phyloP scores from a whole-genome alignment of 2,888 invertebrate genomes.

The Pristionchus maxplancki region DNA sequence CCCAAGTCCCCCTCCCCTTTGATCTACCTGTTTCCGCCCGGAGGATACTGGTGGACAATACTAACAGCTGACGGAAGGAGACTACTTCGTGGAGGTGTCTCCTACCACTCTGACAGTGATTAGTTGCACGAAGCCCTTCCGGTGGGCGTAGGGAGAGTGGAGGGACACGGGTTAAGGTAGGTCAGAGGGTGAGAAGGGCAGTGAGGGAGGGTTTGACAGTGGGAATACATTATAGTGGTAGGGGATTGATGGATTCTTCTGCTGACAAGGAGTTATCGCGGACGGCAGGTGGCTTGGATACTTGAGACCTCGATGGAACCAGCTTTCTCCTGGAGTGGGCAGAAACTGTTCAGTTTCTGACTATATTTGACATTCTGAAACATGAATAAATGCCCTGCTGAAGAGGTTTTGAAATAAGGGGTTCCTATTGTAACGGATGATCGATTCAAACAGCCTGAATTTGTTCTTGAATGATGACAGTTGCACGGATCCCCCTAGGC shows the following conservation, averaged over 20 bases:
- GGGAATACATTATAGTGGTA: background rate
- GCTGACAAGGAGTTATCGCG: background rate
- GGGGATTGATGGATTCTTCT: background rate
- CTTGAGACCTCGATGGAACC: background rate
- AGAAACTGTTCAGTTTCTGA: no score
- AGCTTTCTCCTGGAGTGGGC: background rate
- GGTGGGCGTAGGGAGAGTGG: background rate
- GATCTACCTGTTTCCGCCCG: background rate
- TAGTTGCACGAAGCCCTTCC: background rate
- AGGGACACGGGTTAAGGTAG: constrained; percentile 3
- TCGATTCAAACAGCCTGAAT: background rate
- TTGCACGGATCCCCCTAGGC: background rate
- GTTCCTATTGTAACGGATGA: no score
- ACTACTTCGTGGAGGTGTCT: background rate
- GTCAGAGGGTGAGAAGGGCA: background rate
- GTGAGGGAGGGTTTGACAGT: constrained; percentile 16
- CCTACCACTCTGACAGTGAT: constrained; percentile 23
- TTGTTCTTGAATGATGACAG: background rate
- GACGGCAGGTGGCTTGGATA: background rate
- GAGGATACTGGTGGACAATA: background rate
- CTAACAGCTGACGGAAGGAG: background rate
- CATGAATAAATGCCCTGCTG: no score
- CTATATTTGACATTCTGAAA: no score
- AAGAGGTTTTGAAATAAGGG: no score
- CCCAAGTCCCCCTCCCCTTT: background rate